Base-by-base conservation (phyloP, 1,140 invertebrate species). In the Carposina sasakii region DNA sequence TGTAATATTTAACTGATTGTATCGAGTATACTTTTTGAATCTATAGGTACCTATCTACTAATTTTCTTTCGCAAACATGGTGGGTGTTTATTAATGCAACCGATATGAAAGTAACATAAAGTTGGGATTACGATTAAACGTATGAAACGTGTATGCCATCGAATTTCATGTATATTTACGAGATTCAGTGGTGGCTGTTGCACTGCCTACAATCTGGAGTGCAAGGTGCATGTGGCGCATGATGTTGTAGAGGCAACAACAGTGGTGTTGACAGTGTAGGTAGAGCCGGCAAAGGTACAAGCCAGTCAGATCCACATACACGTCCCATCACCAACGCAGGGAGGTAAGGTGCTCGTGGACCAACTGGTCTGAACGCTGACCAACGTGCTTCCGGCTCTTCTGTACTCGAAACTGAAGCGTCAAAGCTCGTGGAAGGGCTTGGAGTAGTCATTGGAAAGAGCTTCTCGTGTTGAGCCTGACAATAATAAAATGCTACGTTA, bases 281-380 rank as follows among this genome's bases (percentile, higher is more conserved):
- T 15, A 83, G 31, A 0, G 75, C 71, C 2, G 77, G 79, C 28
- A 81, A 36, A 0, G 81, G 81, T 5, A 84, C 74, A 20, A 84
- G 51, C 81, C 81, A 84, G 0, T 84, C 81, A 0, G 77, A 81
- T 0, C 77, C 76, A 39, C 77, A 84, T 0, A 84, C 76, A n/a
- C 77, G 45, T 0, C 81, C 77, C 77, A 81, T 81, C 15, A 84
- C 77, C 31, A 84, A 42, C 1, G 76, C 71, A 0, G 81, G 76
- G 9, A 84, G 54, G 4, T 81, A 44, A 0, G 75, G 74, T 2
- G 75, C 72, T 4, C 77, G 57, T 0, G 71, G 77, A 0, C 76
- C 76, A 0, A 84, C 81, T 0, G 81, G 81, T 0, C 81, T 58
- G 46, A 84, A 84, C 0, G 81, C 81, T 0, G 81, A 84, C 81